Percentiles rank a stretch among this genome's conserved stretches.
phyloP scores from a whole-genome alignment of 2,113 vertebrate genomes.

The Halichoeres trimaculatus region DNA sequence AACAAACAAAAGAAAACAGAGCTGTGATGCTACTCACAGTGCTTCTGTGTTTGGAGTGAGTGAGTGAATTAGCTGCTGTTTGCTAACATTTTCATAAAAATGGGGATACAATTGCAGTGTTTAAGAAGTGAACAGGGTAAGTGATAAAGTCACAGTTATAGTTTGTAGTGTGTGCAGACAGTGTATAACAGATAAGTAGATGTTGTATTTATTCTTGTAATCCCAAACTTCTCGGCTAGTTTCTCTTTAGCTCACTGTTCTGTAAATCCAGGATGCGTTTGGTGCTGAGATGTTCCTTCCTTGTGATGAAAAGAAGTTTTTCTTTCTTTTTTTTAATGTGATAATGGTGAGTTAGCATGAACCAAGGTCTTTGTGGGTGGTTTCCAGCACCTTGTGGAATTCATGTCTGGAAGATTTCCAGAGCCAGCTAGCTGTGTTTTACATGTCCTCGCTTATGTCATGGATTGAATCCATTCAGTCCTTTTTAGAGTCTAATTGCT shows the following conservation, averaged over 20 bases:
- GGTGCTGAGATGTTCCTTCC: not conserved
- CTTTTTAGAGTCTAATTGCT: constrained; percentile 31
- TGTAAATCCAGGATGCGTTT: not conserved
- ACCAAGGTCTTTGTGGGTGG: constrained; percentile 28
- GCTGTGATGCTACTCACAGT: not conserved
- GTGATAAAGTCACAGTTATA: too few species aligned
- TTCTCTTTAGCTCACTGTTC: not conserved
- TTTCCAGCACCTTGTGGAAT: constrained; percentile 52
- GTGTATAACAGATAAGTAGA: too few species aligned
- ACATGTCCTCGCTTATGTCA: constrained; percentile 8
- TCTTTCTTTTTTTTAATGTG: constrained; percentile 1
- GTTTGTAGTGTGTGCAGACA: too few species aligned
- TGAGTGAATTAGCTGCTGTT: not conserved
- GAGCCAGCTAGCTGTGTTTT: constrained; percentile 9
- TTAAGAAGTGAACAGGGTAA: too few species aligned
- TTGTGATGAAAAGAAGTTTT: not conserved
- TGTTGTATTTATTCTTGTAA: too few species aligned
- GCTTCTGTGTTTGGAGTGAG: not conserved
- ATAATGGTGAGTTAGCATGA: not conserved
- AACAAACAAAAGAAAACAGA: not conserved
- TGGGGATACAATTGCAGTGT: too few species aligned
- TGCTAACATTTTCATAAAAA: not conserved
- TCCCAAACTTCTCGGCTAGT: not conserved
- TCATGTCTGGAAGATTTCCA: constrained; percentile 26
- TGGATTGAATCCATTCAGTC: constrained; percentile 25